A percentile compares a stretch with the other conserved stretches of the same genome.
These are phyloP conservation scores for Drosophila siamana DNA, from an alignment of 2,888 invertebrate species.

Conservation along the genomic window DNA sequence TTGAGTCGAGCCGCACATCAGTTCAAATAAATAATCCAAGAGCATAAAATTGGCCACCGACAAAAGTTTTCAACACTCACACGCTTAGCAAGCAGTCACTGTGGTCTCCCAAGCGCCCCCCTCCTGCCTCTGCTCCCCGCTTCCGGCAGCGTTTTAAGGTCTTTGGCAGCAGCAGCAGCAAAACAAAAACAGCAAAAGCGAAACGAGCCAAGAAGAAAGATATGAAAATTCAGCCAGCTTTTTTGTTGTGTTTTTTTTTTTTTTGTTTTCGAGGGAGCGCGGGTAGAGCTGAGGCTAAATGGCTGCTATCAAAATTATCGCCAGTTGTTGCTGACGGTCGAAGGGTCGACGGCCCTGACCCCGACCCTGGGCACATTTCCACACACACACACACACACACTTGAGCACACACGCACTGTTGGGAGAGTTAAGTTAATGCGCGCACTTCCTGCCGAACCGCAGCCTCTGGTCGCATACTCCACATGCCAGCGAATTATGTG, in stretches of 20 bases:
- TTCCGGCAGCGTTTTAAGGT: constrained; percentile 28
- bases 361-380: too few relatives aligned
- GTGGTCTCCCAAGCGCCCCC: too few relatives aligned
- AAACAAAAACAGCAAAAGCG: background rate
- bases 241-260: constrained; percentile 3
- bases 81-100: constrained; percentile 31
- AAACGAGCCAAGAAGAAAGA: constrained; percentile 11
- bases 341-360: constrained; percentile 28
- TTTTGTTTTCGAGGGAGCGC: too few relatives aligned
- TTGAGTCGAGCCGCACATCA: constrained; percentile 67
- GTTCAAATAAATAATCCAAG: constrained; percentile 81
- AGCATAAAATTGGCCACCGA: constrained; percentile 77
- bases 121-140: background rate
- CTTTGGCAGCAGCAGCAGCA: too few relatives aligned
- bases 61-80: constrained; percentile 66
- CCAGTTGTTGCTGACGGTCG: constrained; percentile 48
- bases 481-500: constrained; percentile 39
- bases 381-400: constrained; percentile 27
- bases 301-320: constrained; percentile 75
- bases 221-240: constrained; percentile 31
- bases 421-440: constrained; percentile 59
- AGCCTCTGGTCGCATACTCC: constrained; percentile 55
- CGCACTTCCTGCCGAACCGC: constrained; percentile 69
- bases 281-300: constrained; percentile 48
- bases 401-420: constrained; percentile 11